These are phyloP conservation scores for Eristalinus aeneus DNA, from an alignment of 2,888 invertebrate genomes.

Conservation along the genomic window DNA sequence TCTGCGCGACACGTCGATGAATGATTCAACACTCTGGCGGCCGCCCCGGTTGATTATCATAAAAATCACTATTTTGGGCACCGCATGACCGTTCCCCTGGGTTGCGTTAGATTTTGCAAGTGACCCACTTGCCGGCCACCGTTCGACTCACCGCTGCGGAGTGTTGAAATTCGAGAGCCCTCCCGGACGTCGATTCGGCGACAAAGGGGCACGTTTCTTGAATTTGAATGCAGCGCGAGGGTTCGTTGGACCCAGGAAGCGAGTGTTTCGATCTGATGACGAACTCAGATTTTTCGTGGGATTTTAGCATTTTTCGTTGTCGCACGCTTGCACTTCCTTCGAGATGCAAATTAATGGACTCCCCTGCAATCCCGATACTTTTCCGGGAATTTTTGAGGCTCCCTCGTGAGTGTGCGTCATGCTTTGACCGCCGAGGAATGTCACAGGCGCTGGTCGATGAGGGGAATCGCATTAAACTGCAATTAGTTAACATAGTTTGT, in stretches of 20 bases:
- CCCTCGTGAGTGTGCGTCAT: constrained; percentile 37
- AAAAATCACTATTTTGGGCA: constrained; percentile 23
- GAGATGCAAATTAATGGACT: constrained; percentile 39
- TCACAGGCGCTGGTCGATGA: constrained; percentile 40
- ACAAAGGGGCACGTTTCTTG: background rate
- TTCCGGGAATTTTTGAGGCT: background rate
- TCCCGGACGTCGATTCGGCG: background rate
- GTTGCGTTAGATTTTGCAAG: constrained; percentile 34
- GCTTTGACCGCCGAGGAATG: constrained; percentile 24
- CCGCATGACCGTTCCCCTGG: background rate
- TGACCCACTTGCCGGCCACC: constrained; percentile 18
- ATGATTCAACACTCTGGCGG: constrained; percentile 36
- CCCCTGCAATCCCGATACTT: constrained; percentile 23
- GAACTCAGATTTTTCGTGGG: constrained; percentile 11
- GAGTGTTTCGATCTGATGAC: constrained; percentile 45
- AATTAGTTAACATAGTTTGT: constrained; percentile 50
- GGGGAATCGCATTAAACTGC: constrained; percentile 26
- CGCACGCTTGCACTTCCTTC: background rate
- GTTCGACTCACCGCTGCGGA: background rate
- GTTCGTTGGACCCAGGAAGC: constrained; percentile 67
- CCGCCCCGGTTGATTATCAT: constrained; percentile 19
- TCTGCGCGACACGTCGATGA: constrained; percentile 3
- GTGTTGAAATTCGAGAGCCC: background rate
- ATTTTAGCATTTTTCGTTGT: background rate
- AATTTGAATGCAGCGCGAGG: background rate